Evolutionary conservation across 2,797 vertebrate species (phyloP).

Genomic region (Buceros bicornis): DNA sequence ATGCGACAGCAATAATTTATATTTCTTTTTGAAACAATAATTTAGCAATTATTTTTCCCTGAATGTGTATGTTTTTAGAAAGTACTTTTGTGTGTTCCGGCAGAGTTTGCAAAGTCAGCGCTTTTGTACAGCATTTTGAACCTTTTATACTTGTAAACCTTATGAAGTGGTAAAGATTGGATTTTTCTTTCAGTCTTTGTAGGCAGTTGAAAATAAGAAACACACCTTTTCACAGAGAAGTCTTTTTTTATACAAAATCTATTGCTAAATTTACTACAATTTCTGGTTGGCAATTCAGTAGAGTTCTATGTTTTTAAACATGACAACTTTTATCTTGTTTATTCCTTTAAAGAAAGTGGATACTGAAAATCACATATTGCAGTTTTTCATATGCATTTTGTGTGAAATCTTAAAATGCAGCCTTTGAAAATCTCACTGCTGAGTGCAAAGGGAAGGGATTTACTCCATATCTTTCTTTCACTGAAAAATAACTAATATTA

Average conservation of each 20-base stretch:
- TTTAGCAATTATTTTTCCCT: slow-evolving; percentile 9
- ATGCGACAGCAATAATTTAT: not conserved
- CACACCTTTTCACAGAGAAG: not conserved
- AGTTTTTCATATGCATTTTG: not conserved
- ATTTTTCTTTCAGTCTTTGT: not conserved
- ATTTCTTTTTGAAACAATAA: slow-evolving; percentile 1
- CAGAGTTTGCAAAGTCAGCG: not conserved
- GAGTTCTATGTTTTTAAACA: not conserved
- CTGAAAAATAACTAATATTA: not conserved
- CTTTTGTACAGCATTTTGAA: not conserved
- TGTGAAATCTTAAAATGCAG: not conserved
- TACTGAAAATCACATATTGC: slow-evolving; percentile 6
- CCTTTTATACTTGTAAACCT: not conserved
- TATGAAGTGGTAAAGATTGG: not conserved
- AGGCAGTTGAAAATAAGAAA: not conserved
- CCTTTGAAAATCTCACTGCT: not conserved
- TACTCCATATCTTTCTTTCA: not conserved
- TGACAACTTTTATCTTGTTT: not conserved
- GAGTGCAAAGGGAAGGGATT: not conserved
- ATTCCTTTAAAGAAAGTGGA: not conserved
- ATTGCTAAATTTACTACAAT: not conserved
- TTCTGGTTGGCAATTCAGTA: not conserved
- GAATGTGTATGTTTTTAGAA: not conserved
- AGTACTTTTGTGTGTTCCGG: not conserved
- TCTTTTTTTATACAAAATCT: not conserved